Base-by-base conservation (phyloP, 2,888 invertebrate species). In the Cephus runcator region DNA sequence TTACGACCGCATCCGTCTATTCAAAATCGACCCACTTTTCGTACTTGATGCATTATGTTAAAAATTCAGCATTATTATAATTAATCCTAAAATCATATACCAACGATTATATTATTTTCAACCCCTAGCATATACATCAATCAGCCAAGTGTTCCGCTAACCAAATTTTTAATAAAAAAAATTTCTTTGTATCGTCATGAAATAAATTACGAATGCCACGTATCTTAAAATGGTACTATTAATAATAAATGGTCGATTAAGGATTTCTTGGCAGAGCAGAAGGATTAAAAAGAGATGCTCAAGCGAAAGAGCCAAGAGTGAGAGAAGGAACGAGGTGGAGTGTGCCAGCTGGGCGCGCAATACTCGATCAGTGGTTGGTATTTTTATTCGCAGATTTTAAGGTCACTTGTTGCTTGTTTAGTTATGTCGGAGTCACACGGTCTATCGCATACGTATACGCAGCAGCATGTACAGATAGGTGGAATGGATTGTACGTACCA, bases 341-440 rank as follows among this genome's bases (percentile, higher is more conserved):
- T 23, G 40, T 56, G 56, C 84, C 83, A 81, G 81, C 80, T 82
- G 85, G 84, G 82, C 81, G 75, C 85, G 81, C 84, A 85, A 88
- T 89, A 89, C 83, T 85, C 88, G 85, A 90, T 89, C 90, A 88
- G 86, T 84, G 85, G 85, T 85, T 84, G 79, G 88, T 86, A 90
- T 90, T 90, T 90, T 90, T 90, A 90, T 90, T 89, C 87, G 83
- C 86, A 87, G 87, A 90, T 90, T 90, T 89, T 89, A 90, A 90
- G 89, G 90, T 90, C 90, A 90, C 90, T 90, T 90, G 90, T 90
- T 90, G 90, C 90, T 90, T 90, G 90, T 90, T 90, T 90, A 90
- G 90, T 89, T 89, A 90, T 89, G 90, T 88, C 87, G 87, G 82
- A 84, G 85, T 73, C 69, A 40, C 68, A 69, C 34, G 76, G 73